These are phyloP conservation scores for Galeopsomyia nigrocyanea DNA, from an alignment of 2,888 invertebrate species.

Conservation along the genomic window DNA sequence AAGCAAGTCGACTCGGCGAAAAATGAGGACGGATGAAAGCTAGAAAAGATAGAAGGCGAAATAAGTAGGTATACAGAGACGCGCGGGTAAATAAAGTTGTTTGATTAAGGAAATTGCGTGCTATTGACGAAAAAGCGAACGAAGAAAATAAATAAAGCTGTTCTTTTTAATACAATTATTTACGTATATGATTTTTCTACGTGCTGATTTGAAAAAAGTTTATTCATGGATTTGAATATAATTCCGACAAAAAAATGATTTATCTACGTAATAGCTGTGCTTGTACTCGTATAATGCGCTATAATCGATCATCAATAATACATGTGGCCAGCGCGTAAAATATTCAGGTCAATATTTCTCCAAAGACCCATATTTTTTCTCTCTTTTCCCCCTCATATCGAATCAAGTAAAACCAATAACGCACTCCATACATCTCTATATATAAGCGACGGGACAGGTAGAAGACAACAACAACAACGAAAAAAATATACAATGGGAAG, in stretches of 20 bases:
- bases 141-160: too few species aligned
- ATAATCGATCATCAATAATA: constrained; percentile 14
- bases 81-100: constrained; percentile 24
- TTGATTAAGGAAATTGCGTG: neutral
- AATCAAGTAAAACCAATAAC: constrained; percentile 38
- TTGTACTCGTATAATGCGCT: too few species aligned
- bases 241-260: too few species aligned
- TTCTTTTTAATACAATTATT: too few species aligned
- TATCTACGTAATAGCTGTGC: too few species aligned
- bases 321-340: neutral
- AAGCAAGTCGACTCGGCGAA: neutral
- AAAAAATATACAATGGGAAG: constrained; percentile 6
- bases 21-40: constrained; percentile 44
- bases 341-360: constrained; percentile 19
- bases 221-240: too few species aligned
- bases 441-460: constrained; percentile 34
- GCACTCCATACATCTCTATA: constrained; percentile 42
- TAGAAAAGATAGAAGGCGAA: constrained; percentile 19
- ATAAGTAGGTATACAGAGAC: constrained; percentile 29
- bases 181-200: too few species aligned
- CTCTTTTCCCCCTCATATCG: neutral
- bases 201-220: too few species aligned
- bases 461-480: constrained; percentile 23
- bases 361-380: constrained; percentile 3
- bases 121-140: constrained; percentile 1